Base-by-base conservation (phyloP, 2,888 invertebrate genomes). In the Zootermopsis nevadensis region DNA sequence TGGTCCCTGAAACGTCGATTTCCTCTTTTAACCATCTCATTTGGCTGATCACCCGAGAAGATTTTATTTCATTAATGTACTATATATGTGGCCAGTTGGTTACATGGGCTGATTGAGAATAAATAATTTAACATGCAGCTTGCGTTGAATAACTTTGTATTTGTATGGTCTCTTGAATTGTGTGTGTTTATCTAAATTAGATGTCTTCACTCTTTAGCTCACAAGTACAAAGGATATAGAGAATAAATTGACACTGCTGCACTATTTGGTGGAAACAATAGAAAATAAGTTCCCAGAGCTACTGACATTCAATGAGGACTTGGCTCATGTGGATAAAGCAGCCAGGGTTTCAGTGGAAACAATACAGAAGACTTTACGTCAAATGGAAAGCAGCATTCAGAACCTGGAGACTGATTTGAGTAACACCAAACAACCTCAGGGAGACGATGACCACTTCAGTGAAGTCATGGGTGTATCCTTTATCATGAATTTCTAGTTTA, bases 141-240 rank as follows among this genome's bases (percentile, higher is more conserved):
- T 19, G 19, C 48, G 19, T 15, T 48, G 48, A 48, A 48, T 48
- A 48, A 48, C 19, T 48, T 12, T 48, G 48, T 38, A 38, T 38
- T 10, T 38, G 38, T 38, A 10, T 10, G 38, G 4, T 4, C 38
- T 38, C 4, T 38, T 38, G 10, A 38, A 38, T 4, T 10, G 10
- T 10, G 10, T 38, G 6, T 38, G 48, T 48, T 48, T 19, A 48
- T 4, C 19, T 48, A 19, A 19, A 48, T 19, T 85, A 83, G 86
- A 86, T 15, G 4, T 48, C 19, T 48, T 48, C 22, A 86, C 85
- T 85, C 90, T 89, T 24, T 89, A 95, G 94, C 90, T 97, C 85
- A 95, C 95, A 4, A 93, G 95, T 84, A 97, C 97, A n/a, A 99
- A 99, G 90, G 97, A 98, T 88, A 91, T 95, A 69, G 97, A 99